A percentile compares a stretch with the other conserved stretches of the same genome.
phyloP scores from a whole-genome alignment of 1,140 invertebrate genomes.

The Oncopodura yosiiana region DNA sequence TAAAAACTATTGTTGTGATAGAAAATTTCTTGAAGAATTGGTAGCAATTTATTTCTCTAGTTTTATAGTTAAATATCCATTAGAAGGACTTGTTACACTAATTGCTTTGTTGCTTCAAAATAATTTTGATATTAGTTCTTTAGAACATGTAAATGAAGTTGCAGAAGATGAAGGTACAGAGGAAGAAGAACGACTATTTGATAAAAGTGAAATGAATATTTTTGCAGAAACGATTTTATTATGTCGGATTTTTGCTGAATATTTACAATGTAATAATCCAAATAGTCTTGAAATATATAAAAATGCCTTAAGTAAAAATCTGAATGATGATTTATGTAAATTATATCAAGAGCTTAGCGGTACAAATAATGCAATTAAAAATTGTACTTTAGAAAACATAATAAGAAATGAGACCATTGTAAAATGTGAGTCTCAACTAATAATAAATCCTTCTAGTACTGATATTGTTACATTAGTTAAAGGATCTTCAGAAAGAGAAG shows the following conservation, averaged over 20 bases:
- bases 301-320: too few species aligned
- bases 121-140: conserved; percentile 28
- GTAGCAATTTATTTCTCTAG: background rate
- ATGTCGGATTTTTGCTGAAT: conserved; percentile 27
- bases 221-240: conserved; percentile 41
- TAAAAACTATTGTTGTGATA: conserved; percentile 18
- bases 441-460: too few species aligned
- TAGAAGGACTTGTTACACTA: conserved; percentile 18
- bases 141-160: background rate
- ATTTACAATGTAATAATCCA: too few species aligned
- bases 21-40: conserved; percentile 26
- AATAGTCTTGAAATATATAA: too few species aligned
- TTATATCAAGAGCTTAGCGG: too few species aligned
- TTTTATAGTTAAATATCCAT: background rate
- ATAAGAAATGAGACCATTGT: too few species aligned
- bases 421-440: too few species aligned
- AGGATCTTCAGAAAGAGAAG: too few species aligned
- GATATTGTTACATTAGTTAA: too few species aligned
- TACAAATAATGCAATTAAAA: too few species aligned
- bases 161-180: conserved; percentile 35
- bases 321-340: too few species aligned
- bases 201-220: conserved; percentile 46
- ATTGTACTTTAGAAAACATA: too few species aligned
- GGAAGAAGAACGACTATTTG: conserved; percentile 43
- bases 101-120: conserved; percentile 23